Conservation (phyloP, 2,888 invertebrate species). For the Drosophila hamatofila region DNA sequence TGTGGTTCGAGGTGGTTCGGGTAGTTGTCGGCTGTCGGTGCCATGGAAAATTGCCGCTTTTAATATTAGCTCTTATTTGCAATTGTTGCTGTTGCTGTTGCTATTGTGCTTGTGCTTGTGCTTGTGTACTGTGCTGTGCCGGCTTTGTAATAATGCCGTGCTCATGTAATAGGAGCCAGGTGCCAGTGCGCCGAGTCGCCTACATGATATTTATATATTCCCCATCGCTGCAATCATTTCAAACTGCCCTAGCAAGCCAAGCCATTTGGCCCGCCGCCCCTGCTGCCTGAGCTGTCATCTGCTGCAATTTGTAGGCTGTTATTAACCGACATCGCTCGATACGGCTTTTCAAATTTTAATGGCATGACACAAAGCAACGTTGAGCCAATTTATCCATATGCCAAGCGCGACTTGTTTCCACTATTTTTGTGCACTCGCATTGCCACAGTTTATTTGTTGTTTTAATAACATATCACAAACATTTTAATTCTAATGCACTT, state of each 20-base stretch:
- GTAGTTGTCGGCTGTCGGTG: slow-evolving; percentile 38
- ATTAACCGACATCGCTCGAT: slow-evolving; percentile 73
- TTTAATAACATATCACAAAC: slow-evolving; percentile 41
- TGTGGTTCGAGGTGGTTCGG: neutral
- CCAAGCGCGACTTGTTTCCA: slow-evolving; percentile 9
- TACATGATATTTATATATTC: slow-evolving; percentile 70
- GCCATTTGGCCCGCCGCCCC: too few species aligned
- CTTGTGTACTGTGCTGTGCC: neutral
- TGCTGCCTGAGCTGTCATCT: slow-evolving; percentile 66
- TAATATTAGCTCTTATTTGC: slow-evolving; percentile 78
- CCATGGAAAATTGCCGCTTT: slow-evolving; percentile 77
- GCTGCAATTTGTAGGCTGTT: slow-evolving; percentile 75
- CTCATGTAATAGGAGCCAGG: slow-evolving; percentile 77
- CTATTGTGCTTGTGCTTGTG: neutral
- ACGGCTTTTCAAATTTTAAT: slow-evolving; percentile 66
- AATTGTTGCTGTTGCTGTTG: slow-evolving; percentile 61
- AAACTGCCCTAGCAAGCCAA: slow-evolving; percentile 7
- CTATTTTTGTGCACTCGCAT: slow-evolving; percentile 22
- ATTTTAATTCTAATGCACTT: slow-evolving; percentile 43
- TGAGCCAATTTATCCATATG: slow-evolving; percentile 32
- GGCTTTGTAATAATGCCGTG: slow-evolving; percentile 75
- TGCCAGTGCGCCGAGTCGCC: slow-evolving; percentile 72
- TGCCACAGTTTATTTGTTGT: slow-evolving; percentile 7
- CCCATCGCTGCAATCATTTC: slow-evolving; percentile 67
- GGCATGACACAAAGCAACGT: slow-evolving; percentile 68